A percentile compares a stretch with the other conserved stretches of the same genome.
These are phyloP conservation scores for Pseudomyrmex flavicornis DNA, from an alignment of 1,140 invertebrate genomes.

Conservation along the genomic window DNA sequence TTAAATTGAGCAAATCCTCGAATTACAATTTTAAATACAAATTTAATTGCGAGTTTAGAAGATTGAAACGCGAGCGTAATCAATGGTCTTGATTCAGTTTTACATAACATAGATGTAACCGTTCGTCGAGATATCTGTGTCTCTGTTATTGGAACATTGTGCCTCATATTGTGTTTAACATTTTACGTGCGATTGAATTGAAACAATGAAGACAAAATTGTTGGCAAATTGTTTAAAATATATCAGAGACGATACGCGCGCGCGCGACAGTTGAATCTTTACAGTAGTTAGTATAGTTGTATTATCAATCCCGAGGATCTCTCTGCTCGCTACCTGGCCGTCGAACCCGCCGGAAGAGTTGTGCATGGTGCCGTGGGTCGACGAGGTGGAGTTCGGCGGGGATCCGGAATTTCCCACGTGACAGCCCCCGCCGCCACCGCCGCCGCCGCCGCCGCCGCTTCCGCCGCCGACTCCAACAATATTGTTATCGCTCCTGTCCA, in stretches of 20 bases:
- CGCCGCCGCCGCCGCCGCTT: constrained; percentile 31
- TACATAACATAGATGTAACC: too few relatives aligned
- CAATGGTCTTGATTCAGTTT: too few relatives aligned
- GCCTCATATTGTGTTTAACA: too few relatives aligned
- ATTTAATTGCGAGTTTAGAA: too few relatives aligned
- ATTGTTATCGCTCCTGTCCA: constrained; percentile 79
- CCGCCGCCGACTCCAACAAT: constrained; percentile 40
- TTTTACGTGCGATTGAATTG: too few relatives aligned
- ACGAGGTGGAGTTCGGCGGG: constrained; percentile 74
- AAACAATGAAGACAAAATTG: neutral
- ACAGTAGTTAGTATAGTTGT: neutral
- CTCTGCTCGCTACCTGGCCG: constrained; percentile 72
- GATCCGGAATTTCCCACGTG: constrained; percentile 75
- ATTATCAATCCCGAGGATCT: constrained; percentile 11
- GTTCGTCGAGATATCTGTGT: too few relatives aligned
- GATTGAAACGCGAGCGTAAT: too few relatives aligned
- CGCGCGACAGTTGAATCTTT: neutral
- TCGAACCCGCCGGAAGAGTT: constrained; percentile 75
- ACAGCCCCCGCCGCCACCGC: constrained; percentile 26
- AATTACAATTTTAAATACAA: too few relatives aligned
- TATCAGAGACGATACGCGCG: neutral
- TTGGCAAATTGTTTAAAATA: neutral
- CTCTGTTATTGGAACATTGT: too few relatives aligned
- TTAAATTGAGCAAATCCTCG: too few relatives aligned
- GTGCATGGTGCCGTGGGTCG: constrained; percentile 74